Conservation (phyloP, 1,140 invertebrate species). For the Hestina assimilis region DNA sequence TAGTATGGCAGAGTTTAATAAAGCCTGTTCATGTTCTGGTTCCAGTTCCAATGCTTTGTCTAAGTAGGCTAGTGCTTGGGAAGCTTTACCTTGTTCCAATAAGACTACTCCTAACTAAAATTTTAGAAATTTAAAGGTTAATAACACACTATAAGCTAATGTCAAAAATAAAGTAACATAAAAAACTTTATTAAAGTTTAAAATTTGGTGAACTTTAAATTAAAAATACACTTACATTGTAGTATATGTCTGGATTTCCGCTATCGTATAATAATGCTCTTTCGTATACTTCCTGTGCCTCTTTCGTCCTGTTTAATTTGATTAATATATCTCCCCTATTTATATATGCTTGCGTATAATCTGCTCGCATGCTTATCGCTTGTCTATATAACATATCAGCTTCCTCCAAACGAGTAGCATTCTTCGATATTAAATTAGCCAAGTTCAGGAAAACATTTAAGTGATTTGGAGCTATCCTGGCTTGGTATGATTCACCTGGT, state of each 20-base stretch:
- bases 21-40: conserved; percentile 95
- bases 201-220: no score
- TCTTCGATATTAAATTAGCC: conserved; percentile 96
- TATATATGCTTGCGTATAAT: conserved; percentile 98
- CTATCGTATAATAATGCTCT: conserved; percentile 95
- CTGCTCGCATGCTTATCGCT: conserved; percentile 97
- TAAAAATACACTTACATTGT: conserved; percentile 85
- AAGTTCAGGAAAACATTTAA: conserved; percentile 97
- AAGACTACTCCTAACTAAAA: conserved; percentile 91
- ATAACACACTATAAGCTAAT: no score
- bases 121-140: no score
- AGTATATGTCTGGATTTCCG: conserved; percentile 98
- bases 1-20: conserved; percentile 96
- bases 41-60: conserved; percentile 95
- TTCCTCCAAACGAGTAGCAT: conserved; percentile 93
- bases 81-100: conserved; percentile 93
- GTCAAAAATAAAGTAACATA: not conserved
- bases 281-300: conserved; percentile 97
- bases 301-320: conserved; percentile 95
- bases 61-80: conserved; percentile 93
- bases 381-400: conserved; percentile 95
- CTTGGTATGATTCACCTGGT: conserved; percentile 95
- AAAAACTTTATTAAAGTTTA: not conserved
- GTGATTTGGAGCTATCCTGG: conserved; percentile 96
- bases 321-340: conserved; percentile 97